These are phyloP conservation scores for Acleris holmiana DNA, from an alignment of 2,888 invertebrate species.

Conservation along the genomic window DNA sequence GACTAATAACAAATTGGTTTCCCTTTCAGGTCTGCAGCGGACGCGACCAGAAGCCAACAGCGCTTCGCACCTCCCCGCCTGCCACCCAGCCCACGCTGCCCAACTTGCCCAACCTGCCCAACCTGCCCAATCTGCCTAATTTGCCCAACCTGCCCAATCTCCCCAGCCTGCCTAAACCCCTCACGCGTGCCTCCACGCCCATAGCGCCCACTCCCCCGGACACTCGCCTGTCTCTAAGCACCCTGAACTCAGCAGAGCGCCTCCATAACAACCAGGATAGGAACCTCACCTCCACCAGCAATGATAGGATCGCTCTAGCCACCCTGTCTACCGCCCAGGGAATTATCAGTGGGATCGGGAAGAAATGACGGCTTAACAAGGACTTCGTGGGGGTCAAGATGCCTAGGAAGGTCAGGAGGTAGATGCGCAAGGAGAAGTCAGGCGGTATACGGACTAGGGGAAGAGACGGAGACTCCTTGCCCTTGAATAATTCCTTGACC, in stretches of 20 bases:
- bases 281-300: conserved; percentile 48
- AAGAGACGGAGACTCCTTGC: conserved; percentile 25
- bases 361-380: conserved; percentile 80
- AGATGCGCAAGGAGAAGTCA: conserved; percentile 57
- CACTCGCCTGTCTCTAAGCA: conserved; percentile 59
- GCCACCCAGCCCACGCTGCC: conserved; percentile 60
- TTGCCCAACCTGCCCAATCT: conserved; percentile 46
- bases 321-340: conserved; percentile 72
- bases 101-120: conserved; percentile 54
- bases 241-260: conserved; percentile 63
- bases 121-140: conserved; percentile 63
- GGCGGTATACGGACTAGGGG: conserved; percentile 54
- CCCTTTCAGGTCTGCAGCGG: conserved; percentile 76
- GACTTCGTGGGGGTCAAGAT: conserved; percentile 56
- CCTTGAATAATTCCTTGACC: neutral
- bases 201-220: conserved; percentile 54
- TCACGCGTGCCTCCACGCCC: conserved; percentile 66
- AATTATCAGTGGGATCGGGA: conserved; percentile 68
- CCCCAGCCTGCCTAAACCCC: conserved; percentile 58
- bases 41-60: conserved; percentile 73
- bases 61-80: conserved; percentile 72
- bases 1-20: no score
- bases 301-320: conserved; percentile 69
- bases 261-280: conserved; percentile 56
- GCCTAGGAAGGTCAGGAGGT: conserved; percentile 68